Conservation (phyloP, 2,888 invertebrate genomes). For the Zele albiditarsus region DNA sequence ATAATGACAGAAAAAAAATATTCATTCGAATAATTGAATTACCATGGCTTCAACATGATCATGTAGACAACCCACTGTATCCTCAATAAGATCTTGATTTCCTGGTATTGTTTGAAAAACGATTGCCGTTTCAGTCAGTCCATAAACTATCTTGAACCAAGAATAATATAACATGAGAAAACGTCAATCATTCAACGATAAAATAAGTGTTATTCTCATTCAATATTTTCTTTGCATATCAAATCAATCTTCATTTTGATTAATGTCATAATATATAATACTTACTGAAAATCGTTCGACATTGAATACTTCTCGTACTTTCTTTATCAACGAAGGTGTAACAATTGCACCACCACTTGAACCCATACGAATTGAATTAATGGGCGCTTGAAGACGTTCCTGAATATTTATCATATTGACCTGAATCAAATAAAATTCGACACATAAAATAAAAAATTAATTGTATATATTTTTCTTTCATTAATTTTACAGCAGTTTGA, state of each 20-base stretch:
- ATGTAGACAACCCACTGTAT: constrained; percentile 75
- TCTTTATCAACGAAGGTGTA: constrained; percentile 77
- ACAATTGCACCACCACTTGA: constrained; percentile 84
- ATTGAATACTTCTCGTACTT: constrained; percentile 73
- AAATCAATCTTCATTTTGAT: no score
- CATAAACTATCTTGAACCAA: constrained; percentile 75
- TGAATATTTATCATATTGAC: constrained; percentile 80
- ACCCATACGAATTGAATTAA: constrained; percentile 75
- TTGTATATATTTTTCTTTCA: background rate
- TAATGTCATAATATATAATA: background rate
- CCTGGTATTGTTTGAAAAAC: constrained; percentile 75
- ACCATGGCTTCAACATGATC: constrained; percentile 79
- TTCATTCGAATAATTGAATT: constrained; percentile 25
- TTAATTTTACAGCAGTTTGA: background rate
- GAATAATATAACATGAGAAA: background rate
- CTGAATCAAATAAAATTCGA: constrained; percentile 60
- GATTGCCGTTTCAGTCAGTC: constrained; percentile 77
- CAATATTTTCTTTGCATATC: no score
- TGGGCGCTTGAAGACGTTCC: constrained; percentile 71
- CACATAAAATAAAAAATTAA: background rate
- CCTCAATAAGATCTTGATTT: constrained; percentile 68
- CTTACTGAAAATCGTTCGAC: constrained; percentile 75
- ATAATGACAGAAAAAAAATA: background rate
- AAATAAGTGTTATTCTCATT: background rate
- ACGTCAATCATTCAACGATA: background rate